Conservation (phyloP, 2,888 invertebrate species). For the Bombylius discolor region DNA sequence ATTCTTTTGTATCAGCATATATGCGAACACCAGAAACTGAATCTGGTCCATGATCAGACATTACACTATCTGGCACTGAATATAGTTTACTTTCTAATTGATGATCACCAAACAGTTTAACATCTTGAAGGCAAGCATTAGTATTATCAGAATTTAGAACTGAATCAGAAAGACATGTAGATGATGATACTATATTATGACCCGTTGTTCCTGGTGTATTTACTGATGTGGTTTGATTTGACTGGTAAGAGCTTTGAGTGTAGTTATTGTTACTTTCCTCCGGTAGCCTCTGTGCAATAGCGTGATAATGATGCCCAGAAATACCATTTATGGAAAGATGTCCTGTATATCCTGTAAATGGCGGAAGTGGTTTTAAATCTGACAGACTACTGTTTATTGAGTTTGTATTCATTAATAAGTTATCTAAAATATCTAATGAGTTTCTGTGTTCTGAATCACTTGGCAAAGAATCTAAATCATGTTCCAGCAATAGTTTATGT, state of each 20-base stretch:
- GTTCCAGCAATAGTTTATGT: slow-evolving; percentile 42
- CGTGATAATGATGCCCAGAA: slow-evolving; percentile 76
- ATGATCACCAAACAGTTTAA: slow-evolving; percentile 46
- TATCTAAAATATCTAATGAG: slow-evolving; percentile 58
- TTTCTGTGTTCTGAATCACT: slow-evolving; percentile 37
- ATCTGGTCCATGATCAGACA: slow-evolving; percentile 42
- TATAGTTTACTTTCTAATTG: slow-evolving; percentile 41
- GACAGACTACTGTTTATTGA: slow-evolving; percentile 49
- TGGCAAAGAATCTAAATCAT: slow-evolving; percentile 43
- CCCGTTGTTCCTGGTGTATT: slow-evolving; percentile 35
- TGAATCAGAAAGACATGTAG: slow-evolving; percentile 53
- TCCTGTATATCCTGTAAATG: slow-evolving; percentile 75
- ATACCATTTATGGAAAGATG: slow-evolving; percentile 79
- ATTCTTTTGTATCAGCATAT: slow-evolving; percentile 32
- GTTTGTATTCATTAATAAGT: slow-evolving; percentile 42
- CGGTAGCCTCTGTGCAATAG: slow-evolving; percentile 62
- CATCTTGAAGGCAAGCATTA: slow-evolving; percentile 43
- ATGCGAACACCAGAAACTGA: slow-evolving; percentile 43
- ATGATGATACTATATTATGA: slow-evolving; percentile 61
- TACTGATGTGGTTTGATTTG: slow-evolving; percentile 16
- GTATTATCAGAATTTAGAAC: slow-evolving; percentile 37
- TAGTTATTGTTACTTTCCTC: slow-evolving; percentile 65
- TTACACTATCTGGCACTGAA: slow-evolving; percentile 39
- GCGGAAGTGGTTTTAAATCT: slow-evolving; percentile 73
- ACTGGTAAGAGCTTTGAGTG: slow-evolving; percentile 45